Base-by-base conservation (phyloP, 2,113 vertebrate genomes). In the Tenrec ecaudatus region DNA sequence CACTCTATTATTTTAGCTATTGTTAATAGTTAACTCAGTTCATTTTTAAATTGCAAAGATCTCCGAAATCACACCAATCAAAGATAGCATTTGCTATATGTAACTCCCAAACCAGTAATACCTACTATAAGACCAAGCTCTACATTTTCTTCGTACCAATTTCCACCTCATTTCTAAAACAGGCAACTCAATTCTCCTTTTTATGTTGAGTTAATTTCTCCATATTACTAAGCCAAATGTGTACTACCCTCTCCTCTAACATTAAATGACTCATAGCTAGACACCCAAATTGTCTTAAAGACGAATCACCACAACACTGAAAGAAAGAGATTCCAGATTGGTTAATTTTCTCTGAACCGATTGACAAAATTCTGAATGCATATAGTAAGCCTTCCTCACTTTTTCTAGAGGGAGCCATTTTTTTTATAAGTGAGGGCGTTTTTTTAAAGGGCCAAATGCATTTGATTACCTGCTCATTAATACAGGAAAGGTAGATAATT, bases 401-500 rank as follows among this genome's bases (percentile, higher is more conserved):
- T 82, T 62, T 62, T 91, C 6, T 76, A 94, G 36, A n/a, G 90
- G 82, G 76, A 93, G 2, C 27, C 38, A 43, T 93, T 66, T 82
- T 82, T 8, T 4, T 86, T 94, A 73, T 60, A 33, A 66, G 87
- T 79, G 62, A 19, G 92, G 40, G 78, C 7, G n/a, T 38, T 40
- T 23, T 64, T 58, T 79, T n/a, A 91, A 88, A 95, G 71, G 3
- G 14, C 0, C 57, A 29, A 71, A 85, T 94, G 83, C 95, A 47
- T 73, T 78, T 77, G 23, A 57, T 43, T 86, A 11, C 1, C 60
- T 94, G 19, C 94, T 97, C 3, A 0, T 33, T 82, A 60, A 86
- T 97, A 60, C 12, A 73, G 95, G 93, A 95, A 87, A 11, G 60
- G 15, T 93, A 95, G 93, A 95, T 58, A 53, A 7, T 93, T 95